A percentile compares a stretch with the other conserved stretches of the same genome.
phyloP scores from a whole-genome alignment of 92 coral and sea anemone genomes.

The Chrysogorgia sp. region DNA sequence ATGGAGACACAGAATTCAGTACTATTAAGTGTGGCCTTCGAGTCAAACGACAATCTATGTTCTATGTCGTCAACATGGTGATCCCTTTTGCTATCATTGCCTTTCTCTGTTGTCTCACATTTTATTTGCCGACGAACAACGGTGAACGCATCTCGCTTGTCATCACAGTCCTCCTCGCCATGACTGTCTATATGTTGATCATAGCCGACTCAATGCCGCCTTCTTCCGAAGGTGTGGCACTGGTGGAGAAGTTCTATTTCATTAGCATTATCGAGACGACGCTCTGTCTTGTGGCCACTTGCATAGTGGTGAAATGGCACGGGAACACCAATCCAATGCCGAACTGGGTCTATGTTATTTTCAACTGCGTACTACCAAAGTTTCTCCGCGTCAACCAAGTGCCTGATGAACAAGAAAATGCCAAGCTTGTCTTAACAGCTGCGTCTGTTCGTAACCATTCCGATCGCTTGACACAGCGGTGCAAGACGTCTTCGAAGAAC shows the following conservation, averaged over 20 bases:
- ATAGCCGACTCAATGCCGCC: slow-evolving; percentile 98
- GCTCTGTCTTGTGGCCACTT: slow-evolving; percentile 84
- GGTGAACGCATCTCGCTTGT: slow-evolving; percentile 95
- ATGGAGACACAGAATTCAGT: slow-evolving; percentile 59
- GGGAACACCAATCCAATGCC: not conserved
- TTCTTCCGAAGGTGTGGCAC: slow-evolving; percentile 89
- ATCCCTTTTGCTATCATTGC: slow-evolving; percentile 92
- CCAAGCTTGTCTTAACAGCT: too few relatives aligned
- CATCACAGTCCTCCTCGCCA: slow-evolving; percentile 91
- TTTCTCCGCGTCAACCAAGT: not conserved
- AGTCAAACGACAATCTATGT: slow-evolving; percentile 82
- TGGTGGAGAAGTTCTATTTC: slow-evolving; percentile 96
- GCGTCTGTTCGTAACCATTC: too few relatives aligned
- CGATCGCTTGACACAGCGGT: too few relatives aligned
- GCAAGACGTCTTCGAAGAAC: not conserved
- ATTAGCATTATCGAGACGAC: slow-evolving; percentile 97
- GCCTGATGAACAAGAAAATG: too few relatives aligned
- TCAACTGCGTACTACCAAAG: not conserved
- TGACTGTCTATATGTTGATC: slow-evolving; percentile 98
- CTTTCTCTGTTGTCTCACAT: slow-evolving; percentile 74
- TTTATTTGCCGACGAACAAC: slow-evolving; percentile 90
- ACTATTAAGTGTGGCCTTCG: slow-evolving; percentile 75
- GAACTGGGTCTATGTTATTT: not conserved
- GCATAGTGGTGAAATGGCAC: slow-evolving; percentile 22
- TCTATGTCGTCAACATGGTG: slow-evolving; percentile 87